Percentiles rank a stretch among this genome's conserved stretches.
Evolutionary conservation across 1,140 invertebrate species (phyloP).

Genomic region (Vanessa tameamea): DNA sequence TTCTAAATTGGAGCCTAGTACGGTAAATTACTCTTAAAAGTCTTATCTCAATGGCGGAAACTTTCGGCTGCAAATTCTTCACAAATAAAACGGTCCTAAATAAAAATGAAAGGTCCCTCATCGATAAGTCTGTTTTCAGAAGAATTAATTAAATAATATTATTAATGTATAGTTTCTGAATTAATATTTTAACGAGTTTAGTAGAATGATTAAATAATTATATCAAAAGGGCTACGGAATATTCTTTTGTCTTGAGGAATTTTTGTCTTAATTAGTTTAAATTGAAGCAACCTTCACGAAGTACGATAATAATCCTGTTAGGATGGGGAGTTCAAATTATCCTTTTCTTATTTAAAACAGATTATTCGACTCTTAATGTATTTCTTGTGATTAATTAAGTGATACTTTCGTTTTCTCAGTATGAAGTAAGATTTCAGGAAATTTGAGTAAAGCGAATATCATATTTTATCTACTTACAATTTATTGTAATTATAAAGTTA

Average conservation of each 20-base stretch:
- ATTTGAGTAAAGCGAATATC: no score
- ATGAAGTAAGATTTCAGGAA: no score
- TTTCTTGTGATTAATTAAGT: no score
- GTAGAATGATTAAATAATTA: no score
- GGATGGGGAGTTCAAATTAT: neutral
- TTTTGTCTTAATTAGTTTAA: slow-evolving; percentile 7
- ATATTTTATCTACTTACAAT: no score
- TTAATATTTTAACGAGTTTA: no score
- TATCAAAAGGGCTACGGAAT: neutral
- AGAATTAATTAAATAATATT: neutral
- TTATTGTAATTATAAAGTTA: no score
- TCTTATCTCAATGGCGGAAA: slow-evolving; percentile 32
- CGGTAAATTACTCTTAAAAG: slow-evolving; percentile 27
- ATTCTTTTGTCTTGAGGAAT: neutral
- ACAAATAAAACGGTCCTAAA: neutral
- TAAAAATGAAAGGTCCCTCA: no score
- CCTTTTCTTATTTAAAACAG: neutral
- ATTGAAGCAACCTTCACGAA: neutral
- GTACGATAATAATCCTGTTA: slow-evolving; percentile 2
- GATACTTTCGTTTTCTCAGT: no score
- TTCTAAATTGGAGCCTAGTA: slow-evolving; percentile 17
- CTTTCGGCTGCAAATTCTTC: slow-evolving; percentile 20
- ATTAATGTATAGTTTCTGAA: no score
- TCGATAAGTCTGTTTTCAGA: no score
- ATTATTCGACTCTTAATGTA: neutral